Evolutionary conservation across 2,888 invertebrate genomes (phyloP), one percentile per base, ranked within the genome.

Genomic region (Parelbella ahira): DNA sequence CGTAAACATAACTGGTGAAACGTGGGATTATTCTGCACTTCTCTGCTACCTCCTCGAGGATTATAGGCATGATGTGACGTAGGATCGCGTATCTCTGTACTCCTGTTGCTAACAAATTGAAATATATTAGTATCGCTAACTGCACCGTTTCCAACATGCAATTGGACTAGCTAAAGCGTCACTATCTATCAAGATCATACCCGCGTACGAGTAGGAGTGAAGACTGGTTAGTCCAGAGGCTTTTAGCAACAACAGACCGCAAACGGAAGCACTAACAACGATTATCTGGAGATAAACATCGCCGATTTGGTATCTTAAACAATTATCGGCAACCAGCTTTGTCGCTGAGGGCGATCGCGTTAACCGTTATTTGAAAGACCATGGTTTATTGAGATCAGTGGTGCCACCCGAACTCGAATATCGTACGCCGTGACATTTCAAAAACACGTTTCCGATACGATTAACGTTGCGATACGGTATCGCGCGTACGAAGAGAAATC

Each of bases 201-300:
- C 8, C 21, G 9, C n/a, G 12, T 3, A 20, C 19, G 4, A 4
- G 39, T 39, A 33, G 39, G 39, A 39, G 39, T 24, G 6, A 23
- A 28, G 10, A 39, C 39, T 32, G 39, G 39, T 39, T 39, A n/a
- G 24, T 19, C 12, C 19, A 33, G 21, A 11, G 12, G 38, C 21
- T 29, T 23, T 38, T 38, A 38, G 37, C 7, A 29, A 39, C 39
- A 39, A 39, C 34, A 24, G 34, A 9, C 32, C 15, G 28, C 24
- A 19, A 32, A 25, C 39, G 30, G 32, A 39, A 39, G 39, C 39
- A 39, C 39, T 39, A 32, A 39, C 25, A 30, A 38, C 29, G 21
- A 38, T 38, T 38, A 39, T 39, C 39, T 19, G 13, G 5, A 18
- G 39, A 39, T 39, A 32, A 24, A 24, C 24, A 39, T 32, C 39